phyloP scores from a whole-genome alignment of 2,888 invertebrate genomes.

The Iphiclides podalirius region DNA sequence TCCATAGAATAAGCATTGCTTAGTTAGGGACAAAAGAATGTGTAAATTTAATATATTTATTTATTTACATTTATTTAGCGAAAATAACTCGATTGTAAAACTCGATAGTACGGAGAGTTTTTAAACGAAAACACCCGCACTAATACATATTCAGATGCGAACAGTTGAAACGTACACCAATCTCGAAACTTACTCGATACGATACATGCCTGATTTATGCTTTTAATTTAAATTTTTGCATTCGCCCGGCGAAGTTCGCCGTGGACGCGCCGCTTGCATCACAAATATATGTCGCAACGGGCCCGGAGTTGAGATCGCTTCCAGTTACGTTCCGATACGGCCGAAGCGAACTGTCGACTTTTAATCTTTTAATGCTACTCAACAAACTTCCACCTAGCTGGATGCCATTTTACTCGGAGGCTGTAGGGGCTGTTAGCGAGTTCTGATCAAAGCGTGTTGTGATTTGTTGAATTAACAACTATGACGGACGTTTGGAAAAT shows the following conservation, averaged over 20 bases:
- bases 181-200: constrained; percentile 78
- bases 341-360: constrained; percentile 71
- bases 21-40: no score
- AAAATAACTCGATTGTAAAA: no score
- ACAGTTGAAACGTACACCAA: constrained; percentile 71
- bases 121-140: constrained; percentile 40
- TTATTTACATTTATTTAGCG: no score
- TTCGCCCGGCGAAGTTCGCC: constrained; percentile 74
- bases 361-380: constrained; percentile 79
- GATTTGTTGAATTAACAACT: constrained; percentile 56
- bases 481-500: no score
- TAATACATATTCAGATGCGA: constrained; percentile 51
- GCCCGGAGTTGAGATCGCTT: constrained; percentile 61
- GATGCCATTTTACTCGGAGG: constrained; percentile 35
- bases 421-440: not conserved
- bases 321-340: constrained; percentile 70
- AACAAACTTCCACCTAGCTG: constrained; percentile 60
- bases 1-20: no score
- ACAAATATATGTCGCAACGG: constrained; percentile 73
- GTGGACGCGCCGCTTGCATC: constrained; percentile 75
- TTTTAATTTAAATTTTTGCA: constrained; percentile 82
- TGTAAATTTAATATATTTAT: no score
- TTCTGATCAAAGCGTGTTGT: not conserved
- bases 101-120: constrained; percentile 13
- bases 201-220: constrained; percentile 80